Percentiles rank a stretch among this genome's conserved stretches.
Conservation (phyloP, 2,113 vertebrate genomes). For the Edolisoma coerulescens region DNA sequence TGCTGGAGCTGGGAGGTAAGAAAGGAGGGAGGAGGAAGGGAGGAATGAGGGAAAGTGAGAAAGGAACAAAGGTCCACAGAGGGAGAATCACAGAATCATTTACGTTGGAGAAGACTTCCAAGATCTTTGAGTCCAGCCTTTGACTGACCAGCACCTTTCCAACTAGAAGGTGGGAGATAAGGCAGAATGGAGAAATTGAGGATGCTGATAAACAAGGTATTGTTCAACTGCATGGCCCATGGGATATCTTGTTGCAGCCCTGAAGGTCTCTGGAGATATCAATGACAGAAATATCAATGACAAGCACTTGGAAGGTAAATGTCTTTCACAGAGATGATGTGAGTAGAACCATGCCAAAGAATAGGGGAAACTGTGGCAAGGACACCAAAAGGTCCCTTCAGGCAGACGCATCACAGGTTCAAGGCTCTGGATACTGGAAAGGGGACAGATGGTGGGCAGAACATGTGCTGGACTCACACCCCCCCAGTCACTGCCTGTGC, state of each 20-base stretch:
- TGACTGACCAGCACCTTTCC: too few relatives aligned
- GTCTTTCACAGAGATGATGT: neutral
- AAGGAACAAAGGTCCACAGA: neutral
- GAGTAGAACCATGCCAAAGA: neutral
- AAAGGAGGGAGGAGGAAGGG: neutral
- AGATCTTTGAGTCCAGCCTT: neutral
- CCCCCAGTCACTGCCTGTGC: fast-evolving
- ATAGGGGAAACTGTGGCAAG: neutral
- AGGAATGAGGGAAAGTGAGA: neutral
- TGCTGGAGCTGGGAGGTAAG: neutral
- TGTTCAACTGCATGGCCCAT: neutral
- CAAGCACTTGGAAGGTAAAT: neutral
- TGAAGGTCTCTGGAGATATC: neutral
- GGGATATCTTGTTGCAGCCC: neutral
- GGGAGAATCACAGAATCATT: neutral
- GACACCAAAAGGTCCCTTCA: neutral
- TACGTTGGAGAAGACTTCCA: neutral
- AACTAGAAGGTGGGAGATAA: neutral
- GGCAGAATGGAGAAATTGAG: neutral
- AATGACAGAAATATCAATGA: neutral
- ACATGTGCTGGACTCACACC: neutral
- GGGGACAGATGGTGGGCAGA: neutral
- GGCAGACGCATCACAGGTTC: neutral
- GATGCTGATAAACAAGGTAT: neutral
- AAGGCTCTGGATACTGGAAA: neutral